phyloP scores from a whole-genome alignment of 1,140 invertebrate genomes.

The Nephila pilipes region DNA sequence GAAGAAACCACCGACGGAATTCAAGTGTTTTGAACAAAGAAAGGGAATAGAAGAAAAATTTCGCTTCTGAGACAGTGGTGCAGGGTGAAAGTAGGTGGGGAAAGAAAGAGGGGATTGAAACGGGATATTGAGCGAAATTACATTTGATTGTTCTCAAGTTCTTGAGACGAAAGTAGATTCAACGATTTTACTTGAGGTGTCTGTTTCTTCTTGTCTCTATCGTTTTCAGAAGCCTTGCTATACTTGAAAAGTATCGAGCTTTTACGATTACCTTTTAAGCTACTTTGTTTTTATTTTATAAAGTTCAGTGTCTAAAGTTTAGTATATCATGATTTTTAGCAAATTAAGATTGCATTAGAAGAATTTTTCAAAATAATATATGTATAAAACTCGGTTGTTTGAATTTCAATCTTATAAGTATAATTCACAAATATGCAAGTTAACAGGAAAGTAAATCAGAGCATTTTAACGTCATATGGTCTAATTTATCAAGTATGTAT shows the following conservation, averaged over 20 bases:
- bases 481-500: too few species aligned
- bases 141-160: constrained; percentile 49
- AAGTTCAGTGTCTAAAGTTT: background rate
- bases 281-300: background rate
- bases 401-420: too few species aligned
- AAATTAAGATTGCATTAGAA: too few species aligned
- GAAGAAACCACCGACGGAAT: constrained; percentile 44
- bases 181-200: constrained; percentile 48
- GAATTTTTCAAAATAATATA: too few species aligned
- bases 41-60: background rate
- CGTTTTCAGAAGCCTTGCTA: constrained; percentile 3
- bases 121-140: constrained; percentile 35
- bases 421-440: too few species aligned
- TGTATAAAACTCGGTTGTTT: too few species aligned
- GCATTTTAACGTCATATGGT: too few species aligned
- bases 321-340: background rate
- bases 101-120: background rate
- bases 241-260: constrained; percentile 17
- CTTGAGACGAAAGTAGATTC: constrained; percentile 44
- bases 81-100: background rate
- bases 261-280: background rate
- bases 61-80: background rate
- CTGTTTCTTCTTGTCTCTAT: constrained; percentile 14
- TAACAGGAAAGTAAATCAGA: too few species aligned
- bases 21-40: constrained; percentile 40